phyloP scores from a whole-genome alignment of 2,888 invertebrate species.

The Brachycybe producta region DNA sequence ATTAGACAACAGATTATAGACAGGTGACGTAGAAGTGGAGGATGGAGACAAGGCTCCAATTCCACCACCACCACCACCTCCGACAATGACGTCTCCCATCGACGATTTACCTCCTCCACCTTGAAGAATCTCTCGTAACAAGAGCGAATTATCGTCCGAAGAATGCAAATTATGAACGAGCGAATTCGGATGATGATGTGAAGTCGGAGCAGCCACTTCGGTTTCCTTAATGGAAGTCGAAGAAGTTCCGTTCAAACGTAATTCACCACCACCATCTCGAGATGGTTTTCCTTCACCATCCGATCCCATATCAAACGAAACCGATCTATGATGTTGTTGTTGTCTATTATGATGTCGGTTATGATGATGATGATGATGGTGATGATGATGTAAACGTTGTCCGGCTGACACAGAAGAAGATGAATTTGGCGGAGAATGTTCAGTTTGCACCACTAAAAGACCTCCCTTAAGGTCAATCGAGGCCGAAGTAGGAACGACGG shows the following conservation, averaged over 20 bases:
- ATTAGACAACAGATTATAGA: too few species aligned
- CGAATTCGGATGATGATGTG: slow-evolving; percentile 1
- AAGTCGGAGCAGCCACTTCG: not conserved
- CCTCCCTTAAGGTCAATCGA: too few species aligned
- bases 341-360: not conserved
- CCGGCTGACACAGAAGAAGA: slow-evolving; percentile 17
- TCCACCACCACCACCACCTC: not conserved
- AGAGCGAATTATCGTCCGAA: slow-evolving; percentile 41
- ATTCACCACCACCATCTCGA: not conserved
- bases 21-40: too few species aligned
- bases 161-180: too few species aligned
- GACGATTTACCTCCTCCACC: slow-evolving; percentile 42
- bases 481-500: too few species aligned
- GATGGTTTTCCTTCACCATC: not conserved
- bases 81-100: not conserved
- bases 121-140: slow-evolving; percentile 79
- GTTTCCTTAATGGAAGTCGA: not conserved
- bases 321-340: slow-evolving; percentile 4
- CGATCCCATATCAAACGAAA: not conserved
- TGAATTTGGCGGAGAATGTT: slow-evolving; percentile 4
- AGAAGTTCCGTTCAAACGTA: not conserved
- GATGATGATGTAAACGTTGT: slow-evolving; percentile 4
- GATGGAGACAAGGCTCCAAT: too few species aligned
- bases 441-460: not conserved
- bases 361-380: not conserved